Evolutionary conservation across 2,113 vertebrate genomes (phyloP).

Genomic region (Semicossyphus pulcher): DNA sequence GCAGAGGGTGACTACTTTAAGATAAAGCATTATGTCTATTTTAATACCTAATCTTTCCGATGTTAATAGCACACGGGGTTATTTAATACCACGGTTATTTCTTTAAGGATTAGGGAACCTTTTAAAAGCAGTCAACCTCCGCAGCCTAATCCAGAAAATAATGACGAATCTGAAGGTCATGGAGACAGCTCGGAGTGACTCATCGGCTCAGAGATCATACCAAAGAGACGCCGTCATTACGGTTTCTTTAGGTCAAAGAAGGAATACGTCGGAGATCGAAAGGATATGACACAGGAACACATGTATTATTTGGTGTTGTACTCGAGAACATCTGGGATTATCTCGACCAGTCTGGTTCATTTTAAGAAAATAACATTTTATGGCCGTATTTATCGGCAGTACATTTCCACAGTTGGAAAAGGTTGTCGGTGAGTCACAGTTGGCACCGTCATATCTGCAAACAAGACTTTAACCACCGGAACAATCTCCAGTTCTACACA

Average conservation of each 20-base stretch:
- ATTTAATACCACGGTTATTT: not conserved
- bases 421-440: too few relatives aligned
- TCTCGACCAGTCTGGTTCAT: too few relatives aligned
- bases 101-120: not conserved
- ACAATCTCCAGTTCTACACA: too few relatives aligned
- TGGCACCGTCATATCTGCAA: too few relatives aligned
- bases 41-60: not conserved
- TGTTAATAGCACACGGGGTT: not conserved
- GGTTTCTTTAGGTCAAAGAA: not conserved
- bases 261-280: too few relatives aligned
- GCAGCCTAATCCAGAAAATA: slow-evolving; percentile 18
- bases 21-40: not conserved
- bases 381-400: too few relatives aligned
- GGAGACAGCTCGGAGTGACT: slow-evolving; percentile 30
- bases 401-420: too few relatives aligned
- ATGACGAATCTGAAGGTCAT: slow-evolving; percentile 12
- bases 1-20: not conserved
- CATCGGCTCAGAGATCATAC: not conserved
- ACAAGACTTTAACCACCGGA: too few relatives aligned
- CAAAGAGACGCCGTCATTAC: too few relatives aligned
- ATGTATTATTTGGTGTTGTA: not conserved
- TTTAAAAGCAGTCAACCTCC: not conserved
- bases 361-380: too few relatives aligned
- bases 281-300: too few relatives aligned
- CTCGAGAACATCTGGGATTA: not conserved